Conservation (phyloP, 1,140 invertebrate species). For the Listronotus oregonensis region DNA sequence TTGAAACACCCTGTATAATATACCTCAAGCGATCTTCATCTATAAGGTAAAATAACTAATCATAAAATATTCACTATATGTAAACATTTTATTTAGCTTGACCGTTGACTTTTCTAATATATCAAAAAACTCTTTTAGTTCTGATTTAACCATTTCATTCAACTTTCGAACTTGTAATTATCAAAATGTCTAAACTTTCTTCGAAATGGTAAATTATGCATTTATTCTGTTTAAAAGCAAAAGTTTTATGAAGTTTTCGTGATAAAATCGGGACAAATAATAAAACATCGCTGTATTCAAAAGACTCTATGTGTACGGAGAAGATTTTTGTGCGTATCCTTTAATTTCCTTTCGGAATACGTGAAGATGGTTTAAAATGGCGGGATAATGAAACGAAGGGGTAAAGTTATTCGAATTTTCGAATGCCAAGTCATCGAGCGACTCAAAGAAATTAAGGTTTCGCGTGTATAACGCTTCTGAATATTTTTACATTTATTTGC, state of each 20-base stretch:
- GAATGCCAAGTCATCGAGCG: neutral
- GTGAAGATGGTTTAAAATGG: slow-evolving; percentile 42
- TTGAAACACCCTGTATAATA: too few species aligned
- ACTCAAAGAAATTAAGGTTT: too few species aligned
- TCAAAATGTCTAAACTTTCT: neutral
- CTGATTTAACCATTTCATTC: too few species aligned
- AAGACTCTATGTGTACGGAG: slow-evolving; percentile 34
- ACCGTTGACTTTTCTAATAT: too few species aligned
- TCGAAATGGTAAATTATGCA: slow-evolving; percentile 49
- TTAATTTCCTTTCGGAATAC: slow-evolving; percentile 43
- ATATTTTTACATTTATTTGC: too few species aligned
- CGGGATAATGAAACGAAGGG: slow-evolving; percentile 36
- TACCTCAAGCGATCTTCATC: too few species aligned
- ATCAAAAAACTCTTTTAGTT: too few species aligned
- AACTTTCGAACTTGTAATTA: too few species aligned
- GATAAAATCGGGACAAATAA: slow-evolving; percentile 37
- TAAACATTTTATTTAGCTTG: too few species aligned
- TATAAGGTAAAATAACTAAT: too few species aligned
- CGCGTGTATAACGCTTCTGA: too few species aligned
- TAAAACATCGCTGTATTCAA: slow-evolving; percentile 25
- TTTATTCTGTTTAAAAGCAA: slow-evolving; percentile 44
- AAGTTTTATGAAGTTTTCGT: slow-evolving; percentile 47
- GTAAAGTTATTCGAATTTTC: slow-evolving; percentile 8
- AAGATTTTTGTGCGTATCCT: slow-evolving; percentile 45
- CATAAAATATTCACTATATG: too few species aligned